phyloP scores from a whole-genome alignment of 2,113 vertebrate species.

The Triplophysa tibetana region DNA sequence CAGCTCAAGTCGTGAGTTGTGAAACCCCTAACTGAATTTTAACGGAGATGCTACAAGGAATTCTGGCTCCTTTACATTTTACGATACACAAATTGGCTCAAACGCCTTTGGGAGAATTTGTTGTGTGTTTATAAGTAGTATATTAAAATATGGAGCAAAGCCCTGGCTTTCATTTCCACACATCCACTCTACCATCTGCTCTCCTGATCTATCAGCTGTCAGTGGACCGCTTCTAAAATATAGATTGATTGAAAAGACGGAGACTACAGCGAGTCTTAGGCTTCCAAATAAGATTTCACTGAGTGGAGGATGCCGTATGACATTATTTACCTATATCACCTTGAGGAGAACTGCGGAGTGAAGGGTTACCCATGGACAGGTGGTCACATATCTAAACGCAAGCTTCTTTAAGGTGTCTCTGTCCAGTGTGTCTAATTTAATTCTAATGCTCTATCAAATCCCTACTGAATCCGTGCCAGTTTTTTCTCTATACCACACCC shows the following conservation, averaged over 20 bases:
- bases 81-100: background rate
- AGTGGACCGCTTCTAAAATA: constrained; percentile 2
- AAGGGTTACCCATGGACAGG: background rate
- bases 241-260: constrained; percentile 14
- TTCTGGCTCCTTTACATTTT: constrained; percentile 16
- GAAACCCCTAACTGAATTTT: constrained; percentile 5
- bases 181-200: constrained; percentile 30
- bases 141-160: constrained; percentile 27
- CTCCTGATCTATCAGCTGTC: constrained; percentile 18
- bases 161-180: constrained; percentile 26
- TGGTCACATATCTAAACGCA: background rate
- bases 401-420: background rate
- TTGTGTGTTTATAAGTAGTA: constrained; percentile 8
- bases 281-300: constrained; percentile 7
- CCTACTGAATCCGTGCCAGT: background rate
- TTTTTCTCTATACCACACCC: background rate
- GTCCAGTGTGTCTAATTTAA: background rate
- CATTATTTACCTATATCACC: background rate
- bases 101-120: constrained; percentile 10
- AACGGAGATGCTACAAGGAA: constrained; percentile 17
- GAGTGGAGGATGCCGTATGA: background rate
- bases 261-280: constrained; percentile 3
- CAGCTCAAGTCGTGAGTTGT: background rate
- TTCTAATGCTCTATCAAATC: background rate
- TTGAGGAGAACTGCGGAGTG: background rate